A percentile compares a stretch with the other conserved stretches of the same genome.
Conservation (phyloP, 2,888 invertebrate species). For the Amiota minor region DNA sequence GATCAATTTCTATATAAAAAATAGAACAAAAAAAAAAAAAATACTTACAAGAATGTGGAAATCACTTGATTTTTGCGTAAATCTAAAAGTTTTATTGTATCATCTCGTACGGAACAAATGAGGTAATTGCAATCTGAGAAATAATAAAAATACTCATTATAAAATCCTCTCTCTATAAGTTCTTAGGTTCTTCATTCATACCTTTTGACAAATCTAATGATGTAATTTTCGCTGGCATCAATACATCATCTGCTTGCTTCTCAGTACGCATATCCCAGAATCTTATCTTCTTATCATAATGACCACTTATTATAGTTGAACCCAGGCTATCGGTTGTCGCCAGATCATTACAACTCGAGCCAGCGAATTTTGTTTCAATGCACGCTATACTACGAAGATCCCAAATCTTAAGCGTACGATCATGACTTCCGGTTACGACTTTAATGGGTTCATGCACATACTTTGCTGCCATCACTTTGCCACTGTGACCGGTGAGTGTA, state of each 20-base stretch:
- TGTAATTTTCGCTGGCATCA: slow-evolving; percentile 94
- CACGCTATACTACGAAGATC: slow-evolving; percentile 94
- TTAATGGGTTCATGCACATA: slow-evolving; percentile 93
- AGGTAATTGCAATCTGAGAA: slow-evolving; percentile 89
- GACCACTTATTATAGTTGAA: slow-evolving; percentile 95
- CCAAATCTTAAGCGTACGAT: slow-evolving; percentile 98
- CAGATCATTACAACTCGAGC: slow-evolving; percentile 96
- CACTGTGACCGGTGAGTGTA: slow-evolving; percentile 82
- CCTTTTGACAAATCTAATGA: slow-evolving; percentile 95
- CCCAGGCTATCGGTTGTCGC: slow-evolving; percentile 89
- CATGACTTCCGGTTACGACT: slow-evolving; percentile 98
- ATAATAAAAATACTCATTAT: slow-evolving; percentile 43
- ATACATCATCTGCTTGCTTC: slow-evolving; percentile 87
- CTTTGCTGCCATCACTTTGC: slow-evolving; percentile 97
- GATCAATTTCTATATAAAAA: neutral
- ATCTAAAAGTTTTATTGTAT: slow-evolving; percentile 94
- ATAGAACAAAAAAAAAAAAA: neutral
- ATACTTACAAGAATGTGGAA: slow-evolving; percentile 87
- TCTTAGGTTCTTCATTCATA: slow-evolving; percentile 65
- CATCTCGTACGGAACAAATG: slow-evolving; percentile 94
- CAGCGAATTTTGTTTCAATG: slow-evolving; percentile 95
- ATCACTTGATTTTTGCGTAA: slow-evolving; percentile 94
- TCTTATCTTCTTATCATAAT: slow-evolving; percentile 96
- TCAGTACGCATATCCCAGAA: slow-evolving; percentile 97
- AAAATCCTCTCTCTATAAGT: neutral